Base-by-base conservation (phyloP, 2,888 invertebrate species). In the Andrena hattorfiana region DNA sequence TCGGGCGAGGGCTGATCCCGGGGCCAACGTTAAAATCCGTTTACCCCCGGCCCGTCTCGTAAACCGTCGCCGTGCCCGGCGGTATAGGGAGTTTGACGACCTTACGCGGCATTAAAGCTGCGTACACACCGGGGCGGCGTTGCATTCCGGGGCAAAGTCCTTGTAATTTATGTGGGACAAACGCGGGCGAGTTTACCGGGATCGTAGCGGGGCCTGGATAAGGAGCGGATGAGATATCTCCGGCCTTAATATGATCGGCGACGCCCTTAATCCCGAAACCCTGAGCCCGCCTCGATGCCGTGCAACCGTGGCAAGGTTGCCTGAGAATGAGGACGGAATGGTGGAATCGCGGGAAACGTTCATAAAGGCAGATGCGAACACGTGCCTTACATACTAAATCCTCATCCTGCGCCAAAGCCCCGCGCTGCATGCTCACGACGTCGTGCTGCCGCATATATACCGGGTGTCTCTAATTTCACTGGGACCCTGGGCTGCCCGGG, bases 311-410 rank as follows among this genome's bases (percentile, higher is more conserved):
- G 85, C 87, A 84, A 86, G 88, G 83, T 85, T 87, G 85, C 85
- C 84, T 79, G 90, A 90, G 92, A 93, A 93, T 91, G 91, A 92
- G 92, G 89, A 91, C 90, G 92, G 92, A 92, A 92, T 89, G 91
- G 90, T 89, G 90, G 89, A 92, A 92, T 91, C 90, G 90, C 91
- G 84, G 89, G 89, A 90, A 93, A 90, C 90, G 90, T 92, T 93
- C 93, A 92, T 94, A 93, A 93, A 93, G 92, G 92, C 91, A 91
- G 92, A 93, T 92, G 92, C 91, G 91, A 92, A 92, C 92, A 92
- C 93, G 93, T 94, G 93, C 93, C 90, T 92, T 92, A 93, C 94
- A 93, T 94, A 92, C 93, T 91, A 85, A 88, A 89, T 86, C 84
- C 89, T 81, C 88, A 84, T 88, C 81, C 76, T 77, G 74, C 86